Evolutionary conservation across 2,113 vertebrate species (phyloP), one percentile per base, ranked within the genome.

Genomic region (Scalopus aquaticus): DNA sequence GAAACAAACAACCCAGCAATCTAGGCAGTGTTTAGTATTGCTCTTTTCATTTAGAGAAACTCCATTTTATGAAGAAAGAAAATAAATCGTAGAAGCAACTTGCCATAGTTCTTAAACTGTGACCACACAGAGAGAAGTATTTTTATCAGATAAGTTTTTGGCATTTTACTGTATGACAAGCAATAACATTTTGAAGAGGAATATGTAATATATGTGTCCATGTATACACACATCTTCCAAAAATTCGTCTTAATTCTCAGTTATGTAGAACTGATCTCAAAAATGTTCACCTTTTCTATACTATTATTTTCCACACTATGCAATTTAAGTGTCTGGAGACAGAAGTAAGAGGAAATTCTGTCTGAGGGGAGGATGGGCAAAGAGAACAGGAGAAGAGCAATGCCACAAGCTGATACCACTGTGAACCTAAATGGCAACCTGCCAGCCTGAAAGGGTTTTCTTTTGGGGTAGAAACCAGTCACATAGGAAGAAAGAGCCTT

Each of bases 71-170:
- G 65, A 87, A 87, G 46, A 13, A 19, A 92, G 81, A 92, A 92
- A 93, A 90, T 42, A 91, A 84, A 85, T 76, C 62, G 32, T 0
- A 62, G 37, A 74, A 76, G 26, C 28, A 62, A 87, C 69, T 64
- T 89, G 72, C 35, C 65, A 62, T 26, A 56, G 42, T 79, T 78
- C 51, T 95, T 73, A 72, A 62, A 86, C 83, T 73, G 79, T 89
- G 46, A 80, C 94, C 83, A 94, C 51, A 76, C 24, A 92, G 90
- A 87, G 62, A 79, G 69, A 82, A 83, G 77, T 87, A 76, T 84
- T 94, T 87, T 95, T 90, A 87, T 65, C 90, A 94, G 67, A 74
- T 80, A 96, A 44, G 64, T 73, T 88, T 96, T n/a, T 88, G 91
- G 32, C 28, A 72, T 96, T 94, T 96, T 62, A 37, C 64, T 91